These are phyloP conservation scores for Geothlypis trichas DNA, from an alignment of 2,113 vertebrate species.

Conservation along the genomic window DNA sequence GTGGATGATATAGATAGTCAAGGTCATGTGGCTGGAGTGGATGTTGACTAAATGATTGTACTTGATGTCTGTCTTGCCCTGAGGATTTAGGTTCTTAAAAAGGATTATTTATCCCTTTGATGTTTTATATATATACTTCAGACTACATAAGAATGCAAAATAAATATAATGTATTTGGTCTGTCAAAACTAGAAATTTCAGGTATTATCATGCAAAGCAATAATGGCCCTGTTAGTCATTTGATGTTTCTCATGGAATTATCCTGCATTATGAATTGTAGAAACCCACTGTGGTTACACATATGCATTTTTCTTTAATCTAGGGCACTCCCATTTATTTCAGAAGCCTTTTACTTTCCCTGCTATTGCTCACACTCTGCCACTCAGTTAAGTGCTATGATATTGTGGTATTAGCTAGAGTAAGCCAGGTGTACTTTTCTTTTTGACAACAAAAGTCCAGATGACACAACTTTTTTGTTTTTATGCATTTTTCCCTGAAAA, in stretches of 20 bases:
- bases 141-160: not conserved
- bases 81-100: not conserved
- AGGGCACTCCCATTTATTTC: not conserved
- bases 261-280: not conserved
- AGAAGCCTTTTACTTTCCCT: not conserved
- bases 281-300: not conserved
- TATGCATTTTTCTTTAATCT: not conserved
- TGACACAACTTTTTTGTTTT: constrained; percentile 41
- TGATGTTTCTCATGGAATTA: not conserved
- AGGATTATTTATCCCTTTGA: not conserved
- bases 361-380: not conserved
- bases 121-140: not conserved
- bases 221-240: not conserved
- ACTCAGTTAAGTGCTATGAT: not conserved
- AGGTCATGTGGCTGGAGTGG: not conserved
- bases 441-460: constrained; percentile 12
- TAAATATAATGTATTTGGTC: not conserved
- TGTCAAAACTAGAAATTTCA: not conserved
- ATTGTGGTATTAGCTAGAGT: not conserved
- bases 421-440: not conserved
- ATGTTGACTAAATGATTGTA: not conserved
- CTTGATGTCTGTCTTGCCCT: not conserved
- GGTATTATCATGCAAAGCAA: not conserved
- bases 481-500: constrained; percentile 43
- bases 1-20: not conserved